These are phyloP conservation scores for Pionites leucogaster DNA, from an alignment of 2,113 vertebrate genomes.

Conservation along the genomic window DNA sequence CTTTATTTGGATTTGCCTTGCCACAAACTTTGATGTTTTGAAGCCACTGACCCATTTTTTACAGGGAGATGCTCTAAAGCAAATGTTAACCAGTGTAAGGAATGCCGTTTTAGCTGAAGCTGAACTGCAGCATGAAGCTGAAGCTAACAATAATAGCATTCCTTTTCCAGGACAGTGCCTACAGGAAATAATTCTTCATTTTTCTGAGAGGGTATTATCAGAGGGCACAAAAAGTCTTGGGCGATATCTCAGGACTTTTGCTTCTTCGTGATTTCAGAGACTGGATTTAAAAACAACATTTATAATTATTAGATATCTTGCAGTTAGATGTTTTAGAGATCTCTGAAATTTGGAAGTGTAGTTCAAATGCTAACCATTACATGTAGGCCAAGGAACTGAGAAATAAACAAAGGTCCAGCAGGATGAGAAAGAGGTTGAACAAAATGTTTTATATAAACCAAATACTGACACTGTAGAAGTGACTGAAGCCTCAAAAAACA, in stretches of 20 bases:
- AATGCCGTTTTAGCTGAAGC: not conserved
- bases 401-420: not conserved
- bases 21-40: not conserved
- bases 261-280: not conserved
- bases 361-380: not conserved
- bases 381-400: not conserved
- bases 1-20: conserved; percentile 23
- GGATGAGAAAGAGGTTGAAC: not conserved
- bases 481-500: not conserved
- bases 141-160: conserved; percentile 20
- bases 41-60: conserved; percentile 12
- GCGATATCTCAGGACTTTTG: not conserved
- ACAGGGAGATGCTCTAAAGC: not conserved
- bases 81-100: not conserved
- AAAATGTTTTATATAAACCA: not conserved
- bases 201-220: not conserved
- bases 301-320: not conserved
- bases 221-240: not conserved
- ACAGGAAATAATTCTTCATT: conserved; percentile 10
- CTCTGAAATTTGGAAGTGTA: not conserved
- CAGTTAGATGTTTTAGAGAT: not conserved
- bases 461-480: not conserved
- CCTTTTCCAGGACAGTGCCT: conserved; percentile 9
- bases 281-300: not conserved
- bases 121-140: not conserved